Conservation (phyloP, 2,113 vertebrate genomes). For the Notarius quadriscutis region DNA sequence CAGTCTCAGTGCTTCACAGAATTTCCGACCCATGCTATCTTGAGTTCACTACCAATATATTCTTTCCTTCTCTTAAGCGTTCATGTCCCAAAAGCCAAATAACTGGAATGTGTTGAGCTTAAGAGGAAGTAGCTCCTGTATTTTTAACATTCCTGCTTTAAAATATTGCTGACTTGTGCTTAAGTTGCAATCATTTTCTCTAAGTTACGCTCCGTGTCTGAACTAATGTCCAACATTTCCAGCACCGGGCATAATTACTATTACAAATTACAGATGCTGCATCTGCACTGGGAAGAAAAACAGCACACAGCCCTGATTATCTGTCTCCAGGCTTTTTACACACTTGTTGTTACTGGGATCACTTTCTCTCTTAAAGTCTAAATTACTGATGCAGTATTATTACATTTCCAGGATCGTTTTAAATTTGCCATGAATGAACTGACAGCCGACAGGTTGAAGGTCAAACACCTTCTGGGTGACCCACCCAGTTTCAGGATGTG, state of each 20-base stretch:
- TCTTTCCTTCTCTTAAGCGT: too few species aligned
- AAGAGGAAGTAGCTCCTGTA: background rate
- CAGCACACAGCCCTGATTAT: background rate
- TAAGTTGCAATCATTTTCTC: too few species aligned
- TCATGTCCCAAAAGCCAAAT: background rate
- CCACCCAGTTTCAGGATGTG: constrained; percentile 89
- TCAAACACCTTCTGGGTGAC: constrained; percentile 46
- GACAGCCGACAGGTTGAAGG: background rate
- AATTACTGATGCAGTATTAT: background rate
- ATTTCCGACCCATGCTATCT: too few species aligned
- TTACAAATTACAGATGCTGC: too few species aligned
- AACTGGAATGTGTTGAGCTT: background rate
- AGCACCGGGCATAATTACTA: too few species aligned
- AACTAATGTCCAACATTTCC: too few species aligned
- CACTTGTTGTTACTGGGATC: background rate
- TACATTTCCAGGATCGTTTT: background rate
- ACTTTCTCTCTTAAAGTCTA: background rate
- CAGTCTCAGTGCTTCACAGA: too few species aligned
- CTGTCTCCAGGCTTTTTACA: background rate
- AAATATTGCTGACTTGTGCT: too few species aligned
- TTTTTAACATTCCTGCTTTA: background rate
- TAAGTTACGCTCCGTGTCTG: too few species aligned
- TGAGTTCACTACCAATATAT: too few species aligned
- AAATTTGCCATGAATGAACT: background rate
- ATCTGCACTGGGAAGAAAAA: too few species aligned